A percentile compares a stretch with the other conserved stretches of the same genome.
Evolutionary conservation across 2,888 invertebrate genomes (phyloP).

Genomic region (Synanthedon myopaeformis): DNA sequence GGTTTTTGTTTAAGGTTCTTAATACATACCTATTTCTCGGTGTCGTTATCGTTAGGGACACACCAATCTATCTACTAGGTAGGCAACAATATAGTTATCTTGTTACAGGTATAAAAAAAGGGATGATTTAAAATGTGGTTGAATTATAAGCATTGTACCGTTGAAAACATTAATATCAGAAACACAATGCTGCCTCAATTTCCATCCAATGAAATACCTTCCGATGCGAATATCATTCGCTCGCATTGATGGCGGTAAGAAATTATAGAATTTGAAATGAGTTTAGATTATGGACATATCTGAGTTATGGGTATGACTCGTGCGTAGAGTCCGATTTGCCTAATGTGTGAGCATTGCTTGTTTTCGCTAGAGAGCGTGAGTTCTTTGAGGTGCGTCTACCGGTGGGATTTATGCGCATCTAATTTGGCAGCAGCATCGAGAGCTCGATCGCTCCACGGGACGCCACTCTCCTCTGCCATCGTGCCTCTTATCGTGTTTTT

Average conservation of each 20-base stretch:
- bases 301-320: background rate
- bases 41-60: too few species aligned
- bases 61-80: too few species aligned
- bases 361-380: constrained; percentile 2
- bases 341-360: background rate
- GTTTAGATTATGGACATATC: too few species aligned
- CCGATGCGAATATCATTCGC: background rate
- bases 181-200: constrained; percentile 34
- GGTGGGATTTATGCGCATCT: constrained; percentile 61
- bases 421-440: constrained; percentile 35
- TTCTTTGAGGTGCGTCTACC: constrained; percentile 7
- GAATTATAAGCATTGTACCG: constrained; percentile 16
- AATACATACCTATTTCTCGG: too few species aligned
- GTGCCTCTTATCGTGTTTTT: constrained; percentile 53
- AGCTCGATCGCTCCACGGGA: constrained; percentile 34
- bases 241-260: background rate
- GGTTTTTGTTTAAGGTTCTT: too few species aligned
- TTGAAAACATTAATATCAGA: constrained; percentile 19
- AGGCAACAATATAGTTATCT: too few species aligned
- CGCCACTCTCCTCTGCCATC: constrained; percentile 17
- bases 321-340: background rate
- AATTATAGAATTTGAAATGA: too few species aligned
- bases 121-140: too few species aligned
- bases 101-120: too few species aligned
- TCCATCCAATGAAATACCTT: constrained; percentile 27